phyloP scores from a whole-genome alignment of 2,797 vertebrate species.

The Pantherophis alleghaniensis region DNA sequence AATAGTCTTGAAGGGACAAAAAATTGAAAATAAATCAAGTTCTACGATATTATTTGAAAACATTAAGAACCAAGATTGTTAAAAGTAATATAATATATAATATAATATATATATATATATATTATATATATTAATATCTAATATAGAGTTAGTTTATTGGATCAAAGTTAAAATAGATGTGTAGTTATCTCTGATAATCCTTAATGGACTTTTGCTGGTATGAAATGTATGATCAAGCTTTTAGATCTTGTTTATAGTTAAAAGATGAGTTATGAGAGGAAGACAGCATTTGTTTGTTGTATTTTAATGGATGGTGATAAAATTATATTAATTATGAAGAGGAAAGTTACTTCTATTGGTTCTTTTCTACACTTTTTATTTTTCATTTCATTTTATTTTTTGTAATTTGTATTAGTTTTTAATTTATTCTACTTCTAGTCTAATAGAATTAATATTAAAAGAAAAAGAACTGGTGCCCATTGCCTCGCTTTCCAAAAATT shows the following conservation, averaged over 20 bases:
- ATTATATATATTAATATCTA: too few species aligned
- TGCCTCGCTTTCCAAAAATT: neutral
- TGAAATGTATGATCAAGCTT: neutral
- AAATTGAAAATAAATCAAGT: neutral
- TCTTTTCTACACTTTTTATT: neutral
- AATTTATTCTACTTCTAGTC: neutral
- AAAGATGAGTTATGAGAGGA: neutral
- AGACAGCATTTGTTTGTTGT: neutral
- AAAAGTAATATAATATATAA: too few species aligned
- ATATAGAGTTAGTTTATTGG: neutral
- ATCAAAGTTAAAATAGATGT: neutral
- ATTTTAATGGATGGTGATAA: neutral
- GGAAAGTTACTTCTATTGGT: neutral
- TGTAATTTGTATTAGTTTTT: neutral
- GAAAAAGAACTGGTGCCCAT: neutral
- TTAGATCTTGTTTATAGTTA: neutral
- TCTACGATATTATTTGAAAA: neutral
- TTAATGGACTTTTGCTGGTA: neutral
- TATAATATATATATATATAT: too few species aligned
- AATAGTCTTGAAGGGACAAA: neutral
- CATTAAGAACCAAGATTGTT: neutral
- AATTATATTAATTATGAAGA: neutral
- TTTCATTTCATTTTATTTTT: neutral
- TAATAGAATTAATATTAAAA: neutral
- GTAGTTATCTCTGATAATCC: neutral